Evolutionary conservation across 1,140 invertebrate species (phyloP).

Genomic region (Ladona fulva): DNA sequence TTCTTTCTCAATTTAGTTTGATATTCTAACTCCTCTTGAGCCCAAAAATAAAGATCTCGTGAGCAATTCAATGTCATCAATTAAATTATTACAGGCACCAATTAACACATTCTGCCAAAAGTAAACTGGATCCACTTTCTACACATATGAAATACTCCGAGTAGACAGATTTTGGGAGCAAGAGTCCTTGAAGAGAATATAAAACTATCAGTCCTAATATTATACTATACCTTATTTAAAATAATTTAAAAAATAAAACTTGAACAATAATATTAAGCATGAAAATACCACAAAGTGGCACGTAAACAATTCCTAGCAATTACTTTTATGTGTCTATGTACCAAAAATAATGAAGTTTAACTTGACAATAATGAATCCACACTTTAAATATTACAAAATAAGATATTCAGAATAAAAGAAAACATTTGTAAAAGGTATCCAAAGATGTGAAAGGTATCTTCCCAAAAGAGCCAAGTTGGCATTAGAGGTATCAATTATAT

Average conservation of each 20-base stretch:
- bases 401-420: not conserved
- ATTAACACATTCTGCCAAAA: not conserved
- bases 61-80: not conserved
- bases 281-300: not conserved
- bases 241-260: conserved; percentile 9
- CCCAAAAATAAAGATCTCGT: not conserved
- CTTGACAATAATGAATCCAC: not conserved
- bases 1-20: not conserved
- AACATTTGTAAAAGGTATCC: not conserved
- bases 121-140: no score
- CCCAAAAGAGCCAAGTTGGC: no score
- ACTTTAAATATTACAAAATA: conserved; percentile 5
- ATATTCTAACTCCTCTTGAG: not conserved
- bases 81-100: not conserved
- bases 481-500: no score
- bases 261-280: not conserved
- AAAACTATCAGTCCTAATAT: not conserved
- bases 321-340: not conserved
- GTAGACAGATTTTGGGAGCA: not conserved
- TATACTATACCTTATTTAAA: not conserved
- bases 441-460: not conserved
- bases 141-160: not conserved
- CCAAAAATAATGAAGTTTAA: not conserved
- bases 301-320: not conserved
- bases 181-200: not conserved